Evolutionary conservation across 2,113 vertebrate species (phyloP), one percentile per base, ranked within the genome.

Genomic region (Cinclus cinclus): DNA sequence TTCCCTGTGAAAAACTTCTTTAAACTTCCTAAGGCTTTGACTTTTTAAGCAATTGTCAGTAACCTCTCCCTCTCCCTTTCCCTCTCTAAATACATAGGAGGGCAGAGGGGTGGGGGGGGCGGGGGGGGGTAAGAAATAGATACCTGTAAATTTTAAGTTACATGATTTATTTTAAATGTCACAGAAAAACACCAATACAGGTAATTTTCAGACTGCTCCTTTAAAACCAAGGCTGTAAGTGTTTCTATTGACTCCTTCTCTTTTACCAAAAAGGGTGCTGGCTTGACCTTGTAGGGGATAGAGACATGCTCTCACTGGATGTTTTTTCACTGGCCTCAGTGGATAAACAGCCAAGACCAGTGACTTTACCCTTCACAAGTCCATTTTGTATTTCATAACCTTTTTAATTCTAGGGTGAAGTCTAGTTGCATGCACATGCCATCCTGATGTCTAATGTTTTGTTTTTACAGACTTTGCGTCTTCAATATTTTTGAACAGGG

Each of bases 71-170:
- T 47, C 16, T 14, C 14, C 11, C 5, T 84, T 12, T 42, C 23
- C 8, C 1, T 25, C 19, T 74, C 39, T 50, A 75, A 77, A 70
- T 56, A 23, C 10, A 30, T 20, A 25, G 7, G 0, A 4, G 9
- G 16, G 8, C 27, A 19, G 8, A 18, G 7, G 19, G 6, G 9
- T 11, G 9, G 5, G 3, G 6, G 7, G 8, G 8, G n/a, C n/a
- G n/a, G n/a, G n/a, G n/a, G n/a, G n/a, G n/a, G n/a, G n/a, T n/a
- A 46, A 31, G n/a, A 63, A 30, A 19, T 3, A 74, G 13, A 46
- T 30, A 31, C 22, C 47, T 18, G 7, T 67, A 71, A 65, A 6
- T 63, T 87, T 70, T 19, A 74, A 74, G 18, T 70, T 44, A 24
- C 5, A 8, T 39, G 31, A 22, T 56, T 62, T 78, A n/a, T 63